A percentile compares a stretch with the other conserved stretches of the same genome.
phyloP scores from a whole-genome alignment of 2,888 invertebrate species.

The Brachynemurus nebulosus region DNA sequence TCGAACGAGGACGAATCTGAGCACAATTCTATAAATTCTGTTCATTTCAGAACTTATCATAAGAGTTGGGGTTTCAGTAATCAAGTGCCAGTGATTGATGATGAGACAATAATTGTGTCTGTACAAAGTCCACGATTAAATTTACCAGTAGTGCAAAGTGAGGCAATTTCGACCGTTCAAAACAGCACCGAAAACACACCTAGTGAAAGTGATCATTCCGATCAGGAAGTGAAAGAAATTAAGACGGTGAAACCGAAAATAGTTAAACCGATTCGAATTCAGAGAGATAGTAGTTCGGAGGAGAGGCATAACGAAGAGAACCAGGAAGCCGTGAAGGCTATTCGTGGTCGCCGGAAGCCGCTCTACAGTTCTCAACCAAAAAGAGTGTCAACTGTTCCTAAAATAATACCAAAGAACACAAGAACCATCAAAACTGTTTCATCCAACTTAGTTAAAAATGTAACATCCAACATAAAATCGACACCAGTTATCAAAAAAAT shows the following conservation, averaged over 20 bases:
- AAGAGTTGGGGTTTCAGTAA: constrained; percentile 36
- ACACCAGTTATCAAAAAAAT: constrained; percentile 13
- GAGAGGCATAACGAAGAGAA: constrained; percentile 25
- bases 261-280: constrained; percentile 35
- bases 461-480: constrained; percentile 22
- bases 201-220: constrained; percentile 6
- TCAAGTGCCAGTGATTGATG: constrained; percentile 29
- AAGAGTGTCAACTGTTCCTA: constrained; percentile 4
- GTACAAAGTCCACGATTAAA: neutral
- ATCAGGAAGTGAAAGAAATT: constrained; percentile 28
- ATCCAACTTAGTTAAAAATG: constrained; percentile 28
- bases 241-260: constrained; percentile 40
- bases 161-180: constrained; percentile 4
- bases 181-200: no score
- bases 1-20: constrained; percentile 62
- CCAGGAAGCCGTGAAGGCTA: constrained; percentile 22
- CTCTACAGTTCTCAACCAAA: constrained; percentile 32
- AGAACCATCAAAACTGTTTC: constrained; percentile 26
- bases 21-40: constrained; percentile 40
- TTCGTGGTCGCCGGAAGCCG: constrained; percentile 51
- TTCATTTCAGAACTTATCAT: constrained; percentile 44
- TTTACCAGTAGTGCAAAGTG: neutral
- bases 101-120: neutral
- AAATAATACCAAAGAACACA: constrained; percentile 18
- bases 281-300: constrained; percentile 31